Conservation (phyloP, 2,113 vertebrate species). For the Tympanuchus pallidicinctus region DNA sequence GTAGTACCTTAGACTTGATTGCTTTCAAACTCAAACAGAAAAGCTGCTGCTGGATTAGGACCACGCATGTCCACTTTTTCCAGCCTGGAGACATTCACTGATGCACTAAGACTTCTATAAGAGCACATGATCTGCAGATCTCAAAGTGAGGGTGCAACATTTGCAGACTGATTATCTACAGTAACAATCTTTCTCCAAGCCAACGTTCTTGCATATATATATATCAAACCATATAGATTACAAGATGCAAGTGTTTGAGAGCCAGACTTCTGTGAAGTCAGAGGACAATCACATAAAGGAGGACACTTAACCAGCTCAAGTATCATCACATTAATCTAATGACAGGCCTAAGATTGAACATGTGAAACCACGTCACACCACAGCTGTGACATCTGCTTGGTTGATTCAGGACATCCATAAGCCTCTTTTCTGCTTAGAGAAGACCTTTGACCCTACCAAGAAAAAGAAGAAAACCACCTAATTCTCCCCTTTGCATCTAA, state of each 20-base stretch:
- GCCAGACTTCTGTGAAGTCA: neutral
- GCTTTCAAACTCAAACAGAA: neutral
- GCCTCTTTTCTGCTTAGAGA: slow-evolving; percentile 24
- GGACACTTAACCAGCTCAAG: neutral
- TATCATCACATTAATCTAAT: neutral
- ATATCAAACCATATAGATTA: neutral
- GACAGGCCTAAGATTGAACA: neutral
- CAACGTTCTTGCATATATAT: fast-evolving
- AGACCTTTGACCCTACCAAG: neutral
- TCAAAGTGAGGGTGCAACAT: fast-evolving
- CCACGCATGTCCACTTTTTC: fast-evolving
- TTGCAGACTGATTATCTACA: fast-evolving
- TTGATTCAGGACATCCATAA: neutral
- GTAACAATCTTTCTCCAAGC: neutral
- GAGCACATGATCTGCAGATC: fast-evolving
- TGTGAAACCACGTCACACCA: neutral
- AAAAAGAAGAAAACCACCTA: neutral
- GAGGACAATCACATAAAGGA: neutral
- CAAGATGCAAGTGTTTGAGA: fast-evolving
- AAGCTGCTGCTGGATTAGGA: neutral
- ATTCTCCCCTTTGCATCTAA: neutral
- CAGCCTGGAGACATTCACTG: no score
- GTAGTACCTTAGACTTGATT: neutral
- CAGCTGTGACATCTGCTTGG: neutral
- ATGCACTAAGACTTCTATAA: neutral